Evolutionary conservation across 2,797 vertebrate species (phyloP).

Genomic region (Phrynocephalus guinanensis): DNA sequence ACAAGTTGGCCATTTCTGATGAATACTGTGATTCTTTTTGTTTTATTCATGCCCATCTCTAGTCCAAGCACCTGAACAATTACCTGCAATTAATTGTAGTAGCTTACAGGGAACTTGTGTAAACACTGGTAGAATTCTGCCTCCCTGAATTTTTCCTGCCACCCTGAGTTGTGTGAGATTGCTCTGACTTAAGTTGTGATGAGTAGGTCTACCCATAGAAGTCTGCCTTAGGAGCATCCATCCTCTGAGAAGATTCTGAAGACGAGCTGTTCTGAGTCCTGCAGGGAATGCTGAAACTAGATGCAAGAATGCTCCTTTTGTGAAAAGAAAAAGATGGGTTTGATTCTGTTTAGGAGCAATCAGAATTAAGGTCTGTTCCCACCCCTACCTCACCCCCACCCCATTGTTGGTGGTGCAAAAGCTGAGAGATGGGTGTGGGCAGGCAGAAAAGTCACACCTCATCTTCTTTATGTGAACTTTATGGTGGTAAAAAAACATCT

Average conservation of each 20-base stretch:
- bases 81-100: no score
- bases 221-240: neutral
- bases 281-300: neutral
- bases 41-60: no score
- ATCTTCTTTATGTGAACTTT: constrained; percentile 11
- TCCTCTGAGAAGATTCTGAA: neutral
- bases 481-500: constrained; percentile 4
- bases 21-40: no score
- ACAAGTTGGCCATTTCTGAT: no score
- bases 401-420: neutral
- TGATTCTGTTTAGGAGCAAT: constrained; percentile 45
- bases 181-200: neutral
- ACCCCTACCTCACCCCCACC: no score
- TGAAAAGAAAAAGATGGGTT: neutral
- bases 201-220: neutral
- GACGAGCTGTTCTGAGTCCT: neutral
- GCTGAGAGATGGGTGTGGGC: neutral
- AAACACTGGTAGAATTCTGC: no score
- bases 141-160: neutral
- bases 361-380: neutral
- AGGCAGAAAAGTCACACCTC: neutral
- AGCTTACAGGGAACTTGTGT: no score
- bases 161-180: neutral
- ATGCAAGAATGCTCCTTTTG: neutral
- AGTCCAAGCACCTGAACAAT: no score